Percentiles rank a stretch among this genome's conserved stretches.
Evolutionary conservation across 2,797 vertebrate genomes (phyloP).

Genomic region (Scyliorhinus canicula): DNA sequence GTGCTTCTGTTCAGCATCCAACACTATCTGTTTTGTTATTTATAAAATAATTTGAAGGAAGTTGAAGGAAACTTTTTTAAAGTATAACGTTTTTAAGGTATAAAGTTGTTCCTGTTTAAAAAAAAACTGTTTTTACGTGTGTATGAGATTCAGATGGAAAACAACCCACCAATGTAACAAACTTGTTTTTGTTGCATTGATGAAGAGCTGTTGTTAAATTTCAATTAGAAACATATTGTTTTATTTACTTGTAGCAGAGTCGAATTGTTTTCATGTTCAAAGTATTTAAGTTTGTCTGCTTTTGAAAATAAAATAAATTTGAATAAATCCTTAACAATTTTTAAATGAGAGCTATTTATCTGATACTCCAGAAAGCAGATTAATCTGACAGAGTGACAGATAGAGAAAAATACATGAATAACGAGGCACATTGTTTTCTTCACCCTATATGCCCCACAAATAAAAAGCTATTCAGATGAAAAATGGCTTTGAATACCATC

Average conservation of each 20-base stretch:
- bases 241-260: not conserved
- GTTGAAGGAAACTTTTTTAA: not conserved
- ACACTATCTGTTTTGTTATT: not conserved
- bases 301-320: not conserved
- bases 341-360: not conserved
- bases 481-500: not conserved
- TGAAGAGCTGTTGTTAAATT: not conserved
- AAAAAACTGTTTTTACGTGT: not conserved
- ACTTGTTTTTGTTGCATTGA: too few relatives aligned
- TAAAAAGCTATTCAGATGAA: not conserved
- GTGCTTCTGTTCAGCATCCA: not conserved
- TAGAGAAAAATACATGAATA: not conserved
- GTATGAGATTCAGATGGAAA: not conserved
- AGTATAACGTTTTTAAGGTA: not conserved
- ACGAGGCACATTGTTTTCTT: not conserved
- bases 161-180: not conserved
- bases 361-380: not conserved
- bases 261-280: not conserved
- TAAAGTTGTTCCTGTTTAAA: not conserved
- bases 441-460: not conserved
- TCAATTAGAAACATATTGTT: not conserved
- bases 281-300: not conserved
- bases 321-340: not conserved
- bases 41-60: not conserved
- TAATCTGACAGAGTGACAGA: not conserved